A percentile compares a stretch with the other conserved stretches of the same genome.
Conservation (phyloP, 2,888 invertebrate genomes). For the Pyrrhosoma nymphula region DNA sequence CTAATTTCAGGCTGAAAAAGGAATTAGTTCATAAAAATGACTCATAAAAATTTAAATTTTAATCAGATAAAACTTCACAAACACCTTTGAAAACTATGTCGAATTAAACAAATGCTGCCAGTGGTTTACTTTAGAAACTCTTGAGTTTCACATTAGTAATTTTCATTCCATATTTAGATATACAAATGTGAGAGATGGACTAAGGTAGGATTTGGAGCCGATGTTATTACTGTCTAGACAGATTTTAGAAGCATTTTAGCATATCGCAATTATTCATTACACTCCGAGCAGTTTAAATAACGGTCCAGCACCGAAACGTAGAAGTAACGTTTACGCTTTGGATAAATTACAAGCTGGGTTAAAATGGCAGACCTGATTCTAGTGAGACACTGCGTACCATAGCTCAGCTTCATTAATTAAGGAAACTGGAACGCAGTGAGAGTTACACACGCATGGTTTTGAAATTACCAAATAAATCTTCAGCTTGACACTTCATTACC, state of each 20-base stretch:
- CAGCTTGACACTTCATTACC: neutral
- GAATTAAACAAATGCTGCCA: too few species aligned
- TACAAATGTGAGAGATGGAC: too few species aligned
- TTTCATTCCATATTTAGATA: too few species aligned
- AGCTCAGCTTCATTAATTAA: constrained; percentile 21
- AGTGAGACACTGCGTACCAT: neutral
- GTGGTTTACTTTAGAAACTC: too few species aligned
- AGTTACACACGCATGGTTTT: neutral
- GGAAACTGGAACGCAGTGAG: neutral
- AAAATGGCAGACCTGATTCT: neutral
- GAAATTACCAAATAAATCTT: neutral
- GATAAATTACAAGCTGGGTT: neutral
- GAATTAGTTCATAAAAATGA: too few species aligned
- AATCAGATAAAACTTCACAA: too few species aligned
- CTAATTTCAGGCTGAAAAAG: too few species aligned
- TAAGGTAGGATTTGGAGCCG: too few species aligned
- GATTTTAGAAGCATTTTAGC: neutral
- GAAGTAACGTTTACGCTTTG: neutral
- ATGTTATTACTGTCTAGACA: too few species aligned
- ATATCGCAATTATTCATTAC: neutral
- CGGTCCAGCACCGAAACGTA: neutral
- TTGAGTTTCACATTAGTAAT: too few species aligned
- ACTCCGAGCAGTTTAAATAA: neutral
- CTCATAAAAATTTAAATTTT: too few species aligned
- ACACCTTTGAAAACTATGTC: too few species aligned